phyloP scores from a whole-genome alignment of 2,888 invertebrate genomes.

The Mantis religiosa region DNA sequence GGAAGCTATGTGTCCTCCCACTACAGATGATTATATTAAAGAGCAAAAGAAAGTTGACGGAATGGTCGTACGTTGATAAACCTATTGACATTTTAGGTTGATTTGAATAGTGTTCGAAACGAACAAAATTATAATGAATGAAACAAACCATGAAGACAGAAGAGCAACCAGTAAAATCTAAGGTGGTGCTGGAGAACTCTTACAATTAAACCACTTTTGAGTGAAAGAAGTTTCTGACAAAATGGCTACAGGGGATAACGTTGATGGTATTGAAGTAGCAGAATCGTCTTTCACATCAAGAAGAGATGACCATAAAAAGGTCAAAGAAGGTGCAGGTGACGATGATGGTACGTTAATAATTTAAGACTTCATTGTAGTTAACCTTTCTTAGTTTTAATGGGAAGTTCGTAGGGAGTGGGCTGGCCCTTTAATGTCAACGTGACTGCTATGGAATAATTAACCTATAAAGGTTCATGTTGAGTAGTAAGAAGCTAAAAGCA shows the following conservation, averaged over 20 bases:
- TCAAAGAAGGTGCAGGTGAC: conserved; percentile 56
- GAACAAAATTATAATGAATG: not conserved
- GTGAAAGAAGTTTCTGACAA: conserved; percentile 38
- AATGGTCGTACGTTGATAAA: not conserved
- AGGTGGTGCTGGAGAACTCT: not conserved
- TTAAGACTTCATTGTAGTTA: not conserved
- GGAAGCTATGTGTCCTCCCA: not conserved
- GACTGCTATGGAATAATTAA: not conserved
- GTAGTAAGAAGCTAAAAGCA: no score
- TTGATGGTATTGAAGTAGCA: conserved; percentile 73
- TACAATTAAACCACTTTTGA: not conserved
- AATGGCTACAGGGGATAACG: conserved; percentile 81
- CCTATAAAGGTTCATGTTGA: no score
- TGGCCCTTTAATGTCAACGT: not conserved
- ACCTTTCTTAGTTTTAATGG: not conserved
- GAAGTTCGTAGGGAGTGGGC: not conserved
- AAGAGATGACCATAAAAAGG: conserved; percentile 53
- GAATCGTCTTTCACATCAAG: conserved; percentile 61
- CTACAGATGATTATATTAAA: not conserved
- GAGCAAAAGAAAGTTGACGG: not conserved
- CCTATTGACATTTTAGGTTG: not conserved
- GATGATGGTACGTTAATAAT: conserved; percentile 50
- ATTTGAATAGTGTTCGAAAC: not conserved
- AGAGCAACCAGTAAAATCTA: not conserved
- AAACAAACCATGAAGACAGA: not conserved